These are phyloP conservation scores for Gorsachius goisagi DNA, from an alignment of 2,113 vertebrate species.

Conservation along the genomic window DNA sequence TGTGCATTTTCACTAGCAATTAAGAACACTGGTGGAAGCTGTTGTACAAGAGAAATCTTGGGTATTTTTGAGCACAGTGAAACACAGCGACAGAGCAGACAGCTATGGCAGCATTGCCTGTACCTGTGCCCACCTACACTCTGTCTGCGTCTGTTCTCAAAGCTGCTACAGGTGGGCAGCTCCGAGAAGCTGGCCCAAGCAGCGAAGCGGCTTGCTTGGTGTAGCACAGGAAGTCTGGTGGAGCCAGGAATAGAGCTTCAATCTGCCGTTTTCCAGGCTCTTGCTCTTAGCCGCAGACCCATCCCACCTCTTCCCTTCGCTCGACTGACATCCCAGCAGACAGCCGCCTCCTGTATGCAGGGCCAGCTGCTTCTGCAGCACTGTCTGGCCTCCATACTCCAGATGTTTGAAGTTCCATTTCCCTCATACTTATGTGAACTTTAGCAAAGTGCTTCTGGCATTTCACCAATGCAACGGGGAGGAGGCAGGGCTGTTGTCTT, in stretches of 20 bases:
- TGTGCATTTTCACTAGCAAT: neutral
- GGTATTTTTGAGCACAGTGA: neutral
- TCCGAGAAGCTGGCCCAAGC: neutral
- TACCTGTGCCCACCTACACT: neutral
- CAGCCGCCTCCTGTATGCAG: neutral
- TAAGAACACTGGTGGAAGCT: neutral
- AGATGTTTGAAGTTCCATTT: constrained; percentile 66
- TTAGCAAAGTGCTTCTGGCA: constrained; percentile 38
- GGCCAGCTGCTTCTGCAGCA: constrained; percentile 40
- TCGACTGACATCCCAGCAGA: neutral
- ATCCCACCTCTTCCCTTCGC: neutral
- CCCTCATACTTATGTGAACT: constrained; percentile 33
- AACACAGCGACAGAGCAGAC: neutral
- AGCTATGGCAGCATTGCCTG: neutral
- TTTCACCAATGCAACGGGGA: neutral
- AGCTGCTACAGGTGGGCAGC: neutral
- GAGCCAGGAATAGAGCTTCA: constrained; percentile 38
- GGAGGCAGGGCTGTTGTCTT: neutral
- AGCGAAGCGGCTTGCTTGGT: neutral
- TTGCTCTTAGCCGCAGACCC: neutral
- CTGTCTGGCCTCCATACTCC: constrained; percentile 47
- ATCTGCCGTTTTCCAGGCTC: constrained; percentile 3
- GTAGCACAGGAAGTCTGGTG: neutral
- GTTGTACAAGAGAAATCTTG: neutral
- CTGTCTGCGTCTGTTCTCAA: neutral